These are phyloP conservation scores for Anastrepha obliqua DNA, from an alignment of 1,140 invertebrate genomes.

Conservation along the genomic window DNA sequence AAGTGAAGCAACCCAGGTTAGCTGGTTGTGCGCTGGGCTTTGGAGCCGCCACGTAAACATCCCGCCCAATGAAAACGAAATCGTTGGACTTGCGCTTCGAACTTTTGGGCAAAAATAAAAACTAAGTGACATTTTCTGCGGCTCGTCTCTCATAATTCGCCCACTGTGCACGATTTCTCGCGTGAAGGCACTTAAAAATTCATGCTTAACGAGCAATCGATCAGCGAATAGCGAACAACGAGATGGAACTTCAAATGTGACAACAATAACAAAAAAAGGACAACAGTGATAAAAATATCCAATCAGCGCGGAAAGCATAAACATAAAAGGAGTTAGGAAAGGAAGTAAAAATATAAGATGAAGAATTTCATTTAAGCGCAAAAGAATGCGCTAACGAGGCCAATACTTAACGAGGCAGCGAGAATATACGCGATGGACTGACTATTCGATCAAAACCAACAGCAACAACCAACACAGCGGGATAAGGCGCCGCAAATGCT, in stretches of 20 bases:
- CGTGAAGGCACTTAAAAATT: conserved; percentile 29
- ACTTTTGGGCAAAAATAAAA: too few relatives aligned
- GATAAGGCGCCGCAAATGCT: neutral
- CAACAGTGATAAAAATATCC: neutral
- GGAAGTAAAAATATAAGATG: conserved; percentile 2
- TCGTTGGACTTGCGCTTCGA: too few relatives aligned
- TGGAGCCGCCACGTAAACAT: too few relatives aligned
- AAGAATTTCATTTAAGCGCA: conserved; percentile 37
- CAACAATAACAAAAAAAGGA: conserved; percentile 20
- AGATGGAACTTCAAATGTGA: conserved; percentile 46
- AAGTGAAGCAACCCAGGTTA: too few relatives aligned
- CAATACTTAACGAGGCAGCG: neutral
- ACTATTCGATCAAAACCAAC: neutral
- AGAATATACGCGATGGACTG: neutral
- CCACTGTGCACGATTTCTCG: conserved; percentile 1
- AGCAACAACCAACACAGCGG: neutral
- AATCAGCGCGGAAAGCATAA: conserved; percentile 14
- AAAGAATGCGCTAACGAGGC: conserved; percentile 52
- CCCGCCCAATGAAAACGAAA: too few relatives aligned
- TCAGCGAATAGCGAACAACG: conserved; percentile 32
- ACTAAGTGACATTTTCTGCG: too few relatives aligned
- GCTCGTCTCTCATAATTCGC: too few relatives aligned
- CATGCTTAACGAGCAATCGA: conserved; percentile 48
- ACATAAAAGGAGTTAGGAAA: conserved; percentile 50
- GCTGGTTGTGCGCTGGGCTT: too few relatives aligned